Base-by-base conservation (phyloP, 2,888 invertebrate genomes). In the Acheta domesticus region DNA sequence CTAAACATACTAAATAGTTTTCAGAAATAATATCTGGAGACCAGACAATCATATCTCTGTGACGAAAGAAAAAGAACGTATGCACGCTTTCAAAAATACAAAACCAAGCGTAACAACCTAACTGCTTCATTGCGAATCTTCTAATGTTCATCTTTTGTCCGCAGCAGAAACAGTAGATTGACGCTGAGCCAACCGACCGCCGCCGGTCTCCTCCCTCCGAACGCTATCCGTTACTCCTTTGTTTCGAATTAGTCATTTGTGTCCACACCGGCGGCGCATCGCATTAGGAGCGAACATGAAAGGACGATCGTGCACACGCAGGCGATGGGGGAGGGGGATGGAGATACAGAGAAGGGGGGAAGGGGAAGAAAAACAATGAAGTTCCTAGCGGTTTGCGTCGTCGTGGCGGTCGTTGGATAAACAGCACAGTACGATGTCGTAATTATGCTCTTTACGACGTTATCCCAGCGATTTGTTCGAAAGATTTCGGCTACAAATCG, bases 201-300 rank as follows among this genome's bases (percentile, higher is more conserved):
- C n/a, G 16, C 16, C 62, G 62, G 14, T 8, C 62, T 12, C n/a
- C 62, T n/a, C 62, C 1, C 14, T 19, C 62, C 62, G 62, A n/a
- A 14, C 62, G 62, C 62, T 62, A 62, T 62, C 62, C 62, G 62
- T 62, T 62, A 62, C 62, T 62, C 62, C 16, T 62, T 62, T 19
- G 62, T 62, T 62, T 62, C 62, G 62, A 62, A 62, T 62, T 62
- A 62, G 62, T 62, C 62, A 62, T 62, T 62, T 62, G 62, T 19
- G 62, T 62, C 62, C 62, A n/a, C 62, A 62, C 62, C 8, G 36
- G 36, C 36, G 8, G 62, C 62, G 62, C 62, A 62, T n/a, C 62
- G n/a, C 62, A 62, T 62, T 62, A 62, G n/a, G 62, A 16, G 62
- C 16, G 62, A 1, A 5, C 62, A 62, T 62, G n/a, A 62, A 62